These are phyloP conservation scores for Virgularia gustaviana DNA, from an alignment of 92 coral and sea anemone genomes.

Conservation along the genomic window DNA sequence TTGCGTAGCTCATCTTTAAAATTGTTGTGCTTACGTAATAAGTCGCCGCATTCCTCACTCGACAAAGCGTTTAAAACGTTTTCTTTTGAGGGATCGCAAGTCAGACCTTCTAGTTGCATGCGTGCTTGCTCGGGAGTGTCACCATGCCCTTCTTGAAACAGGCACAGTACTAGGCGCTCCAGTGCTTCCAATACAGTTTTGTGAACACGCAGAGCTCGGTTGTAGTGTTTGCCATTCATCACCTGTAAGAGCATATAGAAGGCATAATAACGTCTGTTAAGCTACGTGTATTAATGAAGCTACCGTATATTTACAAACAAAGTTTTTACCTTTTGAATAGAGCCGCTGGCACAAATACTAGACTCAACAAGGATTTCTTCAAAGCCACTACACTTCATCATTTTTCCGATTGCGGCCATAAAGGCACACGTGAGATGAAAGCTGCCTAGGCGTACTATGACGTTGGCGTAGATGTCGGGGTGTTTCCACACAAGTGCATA, in stretches of 20 bases:
- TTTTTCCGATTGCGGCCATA: slow-evolving; percentile 40
- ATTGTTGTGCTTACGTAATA: slow-evolving; percentile 4
- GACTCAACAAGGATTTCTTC: slow-evolving; percentile 45
- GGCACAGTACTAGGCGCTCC: slow-evolving; percentile 21
- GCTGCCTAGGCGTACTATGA: slow-evolving; percentile 31
- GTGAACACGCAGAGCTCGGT: slow-evolving; percentile 32
- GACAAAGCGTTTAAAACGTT: slow-evolving; percentile 30
- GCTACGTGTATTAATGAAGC: too few relatives aligned
- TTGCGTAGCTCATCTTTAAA: slow-evolving; percentile 22
- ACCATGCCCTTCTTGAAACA: slow-evolving; percentile 4
- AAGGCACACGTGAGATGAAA: slow-evolving; percentile 26
- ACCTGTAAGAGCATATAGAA: too few relatives aligned
- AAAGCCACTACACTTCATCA: slow-evolving; percentile 38
- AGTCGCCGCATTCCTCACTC: slow-evolving; percentile 38
- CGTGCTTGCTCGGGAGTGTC: slow-evolving; percentile 14
- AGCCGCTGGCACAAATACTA: slow-evolving; percentile 39
- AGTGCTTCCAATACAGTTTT: slow-evolving; percentile 27
- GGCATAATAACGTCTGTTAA: too few relatives aligned
- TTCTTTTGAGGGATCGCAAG: slow-evolving; percentile 33
- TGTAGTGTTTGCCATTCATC: slow-evolving; percentile 44
- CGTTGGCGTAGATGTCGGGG: slow-evolving; percentile 19
- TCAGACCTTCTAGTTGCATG: slow-evolving; percentile 28
- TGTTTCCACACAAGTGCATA: slow-evolving; percentile 28
- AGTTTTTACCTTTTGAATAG: slow-evolving; percentile 21
- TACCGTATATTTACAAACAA: too few relatives aligned